Evolutionary conservation across 2,113 vertebrate species (phyloP), one percentile per base, ranked within the genome.

Genomic region (Podilymbus podiceps): DNA sequence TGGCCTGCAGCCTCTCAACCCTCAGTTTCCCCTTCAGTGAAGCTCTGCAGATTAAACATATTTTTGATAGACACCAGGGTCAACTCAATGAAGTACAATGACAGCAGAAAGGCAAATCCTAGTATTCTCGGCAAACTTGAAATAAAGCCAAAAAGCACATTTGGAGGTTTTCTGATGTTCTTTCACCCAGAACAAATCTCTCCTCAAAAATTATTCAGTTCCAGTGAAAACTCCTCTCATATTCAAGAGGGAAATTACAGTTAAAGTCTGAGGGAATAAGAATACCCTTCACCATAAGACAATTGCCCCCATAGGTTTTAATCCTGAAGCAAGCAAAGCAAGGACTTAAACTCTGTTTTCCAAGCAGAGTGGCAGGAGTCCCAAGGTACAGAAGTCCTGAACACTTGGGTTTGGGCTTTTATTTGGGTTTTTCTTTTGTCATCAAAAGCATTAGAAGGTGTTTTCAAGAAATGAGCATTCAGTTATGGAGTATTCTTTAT

Each of bases 71-170:
- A 11, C 21, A 6, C 11, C 20, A 15, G 22, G 12, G 49, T 53
- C 35, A 64, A 13, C 15, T 46, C 58, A 30, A 0, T 10, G 17
- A 18, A 56, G 12, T 20, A 23, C 12, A 40, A 4, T 1, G 62
- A 75, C 21, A 44, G 50, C 40, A 77, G 31, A 87, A 84, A 89
- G 35, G 6, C 68, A 58, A 53, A 81, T 11, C 9, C 27, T 30
- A 1, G 0, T 40, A 24, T 25, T 59, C 18, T 62, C 1, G 0
- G 15, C 6, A 71, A 20, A 46, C 38, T 4, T 62, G 56, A 79
- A 72, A 47, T 58, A 24, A 67, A 95, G 42, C 4, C 8, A 67
- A 30, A 85, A 73, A 56, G 7, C 30, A 22, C 19, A 8, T 20
- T 31, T 3, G 17, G 12, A 23, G 3, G 1, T 1, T 28, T 79